Evolutionary conservation across 2,888 invertebrate genomes (phyloP).

Genomic region (Drosophila phalerata): DNA sequence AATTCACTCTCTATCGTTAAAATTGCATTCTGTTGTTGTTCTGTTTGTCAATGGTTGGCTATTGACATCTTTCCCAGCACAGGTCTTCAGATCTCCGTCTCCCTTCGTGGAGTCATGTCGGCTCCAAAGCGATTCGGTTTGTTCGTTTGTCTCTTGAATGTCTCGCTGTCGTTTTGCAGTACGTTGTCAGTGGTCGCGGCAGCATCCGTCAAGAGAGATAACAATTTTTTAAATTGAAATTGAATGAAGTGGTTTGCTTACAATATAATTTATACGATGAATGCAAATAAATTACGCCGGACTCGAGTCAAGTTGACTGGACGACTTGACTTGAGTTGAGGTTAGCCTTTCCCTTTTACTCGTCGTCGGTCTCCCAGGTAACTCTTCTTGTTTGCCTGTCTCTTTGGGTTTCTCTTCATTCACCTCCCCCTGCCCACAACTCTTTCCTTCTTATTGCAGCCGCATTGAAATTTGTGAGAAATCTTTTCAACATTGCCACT

Average conservation of each 20-base stretch:
- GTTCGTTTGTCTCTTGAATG: slow-evolving; percentile 60
- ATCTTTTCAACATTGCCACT: slow-evolving; percentile 67
- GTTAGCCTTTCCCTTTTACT: slow-evolving; percentile 68
- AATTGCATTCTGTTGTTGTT: slow-evolving; percentile 6
- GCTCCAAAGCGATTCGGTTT: slow-evolving; percentile 20
- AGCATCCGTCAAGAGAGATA: slow-evolving; percentile 84
- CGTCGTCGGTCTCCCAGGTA: slow-evolving; percentile 54
- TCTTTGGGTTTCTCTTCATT: slow-evolving; percentile 7
- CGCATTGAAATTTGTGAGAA: slow-evolving; percentile 81
- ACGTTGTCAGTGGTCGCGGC: slow-evolving; percentile 82
- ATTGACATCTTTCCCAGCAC: slow-evolving; percentile 25
- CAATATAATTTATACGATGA: slow-evolving; percentile 85
- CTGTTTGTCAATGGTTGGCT: slow-evolving; percentile 13
- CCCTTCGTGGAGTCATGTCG: slow-evolving; percentile 5
- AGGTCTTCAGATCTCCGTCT: slow-evolving; percentile 2
- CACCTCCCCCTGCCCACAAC: not conserved
- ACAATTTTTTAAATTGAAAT: slow-evolving; percentile 85
- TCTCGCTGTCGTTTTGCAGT: slow-evolving; percentile 72
- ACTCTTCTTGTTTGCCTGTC: slow-evolving; percentile 46
- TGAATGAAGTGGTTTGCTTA: slow-evolving; percentile 86
- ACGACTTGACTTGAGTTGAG: slow-evolving; percentile 46
- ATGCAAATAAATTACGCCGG: slow-evolving; percentile 83
- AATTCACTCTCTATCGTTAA: not conserved
- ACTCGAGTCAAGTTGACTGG: slow-evolving; percentile 55
- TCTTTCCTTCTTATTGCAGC: slow-evolving; percentile 27